Conservation (phyloP, 2,888 invertebrate species). For the Sabatieria punctata region DNA sequence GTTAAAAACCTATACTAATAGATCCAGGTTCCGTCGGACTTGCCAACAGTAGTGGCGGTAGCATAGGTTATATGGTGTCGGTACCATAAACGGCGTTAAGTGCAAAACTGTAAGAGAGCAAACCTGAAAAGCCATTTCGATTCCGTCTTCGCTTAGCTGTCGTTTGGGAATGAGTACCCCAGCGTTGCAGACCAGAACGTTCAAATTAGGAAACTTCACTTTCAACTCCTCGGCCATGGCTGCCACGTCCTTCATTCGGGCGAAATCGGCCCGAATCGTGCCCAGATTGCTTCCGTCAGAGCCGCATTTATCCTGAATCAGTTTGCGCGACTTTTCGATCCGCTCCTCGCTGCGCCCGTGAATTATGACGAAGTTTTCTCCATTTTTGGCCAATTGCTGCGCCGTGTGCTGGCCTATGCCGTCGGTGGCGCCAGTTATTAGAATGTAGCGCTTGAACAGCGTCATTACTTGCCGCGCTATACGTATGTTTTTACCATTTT, state of each 20-base stretch:
- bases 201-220: constrained; percentile 21
- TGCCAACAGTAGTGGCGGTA: too few species aligned
- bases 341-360: constrained; percentile 23
- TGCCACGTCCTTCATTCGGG: constrained; percentile 12
- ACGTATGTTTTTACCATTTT: too few species aligned
- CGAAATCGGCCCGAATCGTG: constrained; percentile 22
- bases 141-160: constrained; percentile 20
- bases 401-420: constrained; percentile 20
- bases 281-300: too few species aligned
- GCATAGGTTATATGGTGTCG: too few species aligned
- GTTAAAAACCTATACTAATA: too few species aligned
- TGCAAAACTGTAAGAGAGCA: too few species aligned
- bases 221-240: constrained; percentile 22
- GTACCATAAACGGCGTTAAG: too few species aligned
- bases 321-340: constrained; percentile 11
- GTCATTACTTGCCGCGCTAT: too few species aligned
- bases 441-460: too few species aligned
- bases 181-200: constrained; percentile 24
- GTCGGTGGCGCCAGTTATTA: constrained; percentile 27
- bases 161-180: constrained; percentile 20
- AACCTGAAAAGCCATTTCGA: constrained; percentile 26
- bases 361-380: constrained; percentile 24
- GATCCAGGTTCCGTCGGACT: too few species aligned
- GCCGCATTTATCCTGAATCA: constrained; percentile 1
- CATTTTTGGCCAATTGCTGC: constrained; percentile 12